Percentiles rank a stretch among this genome's conserved stretches.
These are phyloP conservation scores for Diarsia mendica DNA, from an alignment of 2,888 invertebrate species.

Conservation along the genomic window DNA sequence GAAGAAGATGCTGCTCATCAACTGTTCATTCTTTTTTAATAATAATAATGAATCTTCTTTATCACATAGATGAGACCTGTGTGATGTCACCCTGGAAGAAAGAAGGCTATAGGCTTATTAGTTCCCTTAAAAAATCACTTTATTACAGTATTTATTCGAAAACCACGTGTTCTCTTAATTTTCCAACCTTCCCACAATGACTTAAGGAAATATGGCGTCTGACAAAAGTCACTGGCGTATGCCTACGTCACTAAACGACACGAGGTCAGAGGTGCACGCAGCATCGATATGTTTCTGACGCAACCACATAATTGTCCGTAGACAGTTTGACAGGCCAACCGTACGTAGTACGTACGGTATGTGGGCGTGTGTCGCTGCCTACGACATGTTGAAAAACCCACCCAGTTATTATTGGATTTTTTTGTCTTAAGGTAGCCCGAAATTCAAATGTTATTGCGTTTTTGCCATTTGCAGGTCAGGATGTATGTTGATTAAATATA, in stretches of 20 bases:
- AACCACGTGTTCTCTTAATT: not conserved
- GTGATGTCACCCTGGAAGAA: too few relatives aligned
- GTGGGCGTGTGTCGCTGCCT: conserved; percentile 65
- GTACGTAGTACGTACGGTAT: conserved; percentile 39
- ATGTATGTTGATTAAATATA: too few relatives aligned
- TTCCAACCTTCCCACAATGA: conserved; percentile 6
- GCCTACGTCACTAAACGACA: conserved; percentile 63
- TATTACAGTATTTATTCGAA: not conserved
- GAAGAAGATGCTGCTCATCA: too few relatives aligned
- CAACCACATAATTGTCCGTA: conserved; percentile 70
- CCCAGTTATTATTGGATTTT: conserved; percentile 24
- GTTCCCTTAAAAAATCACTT: too few relatives aligned
- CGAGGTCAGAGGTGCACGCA: conserved; percentile 69
- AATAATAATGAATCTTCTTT: too few relatives aligned
- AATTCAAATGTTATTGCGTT: too few relatives aligned
- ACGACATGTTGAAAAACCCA: conserved; percentile 51
- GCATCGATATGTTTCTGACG: conserved; percentile 73
- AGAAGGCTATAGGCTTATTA: too few relatives aligned
- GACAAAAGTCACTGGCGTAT: conserved; percentile 24
- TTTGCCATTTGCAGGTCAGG: too few relatives aligned
- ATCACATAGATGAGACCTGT: too few relatives aligned
- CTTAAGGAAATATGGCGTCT: conserved; percentile 28
- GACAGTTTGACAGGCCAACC: conserved; percentile 72
- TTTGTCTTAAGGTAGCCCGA: conserved; percentile 15
- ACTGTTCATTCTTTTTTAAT: too few relatives aligned